Conservation (phyloP, 1,140 invertebrate genomes). For the Aphaenogaster rudis region DNA sequence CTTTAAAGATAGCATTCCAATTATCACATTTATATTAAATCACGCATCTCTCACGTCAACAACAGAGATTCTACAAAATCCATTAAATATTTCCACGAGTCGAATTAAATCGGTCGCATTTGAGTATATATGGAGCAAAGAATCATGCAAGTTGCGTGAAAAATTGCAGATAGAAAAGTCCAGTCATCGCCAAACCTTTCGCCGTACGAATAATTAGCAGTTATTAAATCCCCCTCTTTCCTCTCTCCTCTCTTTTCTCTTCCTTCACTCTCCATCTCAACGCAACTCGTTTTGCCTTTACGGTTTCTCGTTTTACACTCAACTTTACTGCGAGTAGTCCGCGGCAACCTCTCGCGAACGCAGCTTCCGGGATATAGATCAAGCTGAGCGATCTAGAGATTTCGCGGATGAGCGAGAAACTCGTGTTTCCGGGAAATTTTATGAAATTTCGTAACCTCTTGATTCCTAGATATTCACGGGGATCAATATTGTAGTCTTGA, state of each 20-base stretch:
- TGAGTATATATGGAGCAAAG: background rate
- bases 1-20: background rate
- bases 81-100: background rate
- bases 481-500: background rate
- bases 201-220: constrained; percentile 57
- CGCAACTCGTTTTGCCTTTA: constrained; percentile 43
- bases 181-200: constrained; percentile 32
- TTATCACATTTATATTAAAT: constrained; percentile 19
- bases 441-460: background rate
- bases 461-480: background rate
- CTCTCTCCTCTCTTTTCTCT: constrained; percentile 2
- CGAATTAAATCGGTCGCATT: background rate
- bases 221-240: background rate
- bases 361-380: constrained; percentile 37
- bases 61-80: background rate
- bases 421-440: constrained; percentile 13
- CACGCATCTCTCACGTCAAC: background rate
- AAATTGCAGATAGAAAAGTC: constrained; percentile 5
- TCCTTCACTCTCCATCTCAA: constrained; percentile 33
- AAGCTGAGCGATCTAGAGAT: constrained; percentile 14
- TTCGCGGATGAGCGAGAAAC: constrained; percentile 22
- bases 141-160: background rate
- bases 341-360: constrained; percentile 6
- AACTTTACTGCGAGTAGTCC: constrained; percentile 59
- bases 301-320: constrained; percentile 62